Conservation (phyloP, 2,888 invertebrate species). For the Zygothrica quintamaculata region DNA sequence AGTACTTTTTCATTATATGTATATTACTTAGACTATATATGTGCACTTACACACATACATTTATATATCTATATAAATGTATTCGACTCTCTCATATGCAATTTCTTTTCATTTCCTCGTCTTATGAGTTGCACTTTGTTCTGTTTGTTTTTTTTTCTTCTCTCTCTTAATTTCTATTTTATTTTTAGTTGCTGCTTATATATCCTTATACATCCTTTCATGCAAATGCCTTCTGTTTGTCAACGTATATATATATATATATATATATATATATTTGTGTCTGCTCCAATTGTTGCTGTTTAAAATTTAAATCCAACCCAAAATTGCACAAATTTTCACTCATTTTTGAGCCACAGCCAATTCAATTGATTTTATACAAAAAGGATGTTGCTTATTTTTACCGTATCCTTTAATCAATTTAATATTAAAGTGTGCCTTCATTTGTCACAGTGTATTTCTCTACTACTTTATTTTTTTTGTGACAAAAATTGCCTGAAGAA, state of each 20-base stretch:
- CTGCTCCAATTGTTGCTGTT: conserved; percentile 72
- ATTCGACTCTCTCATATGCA: conserved; percentile 49
- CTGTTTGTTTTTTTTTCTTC: conserved; percentile 40
- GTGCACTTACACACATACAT: conserved; percentile 17
- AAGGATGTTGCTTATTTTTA: no score
- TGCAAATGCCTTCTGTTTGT: conserved; percentile 57
- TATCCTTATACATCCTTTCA: conserved; percentile 68
- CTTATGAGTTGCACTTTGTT: conserved; percentile 72
- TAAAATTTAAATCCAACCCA: no score
- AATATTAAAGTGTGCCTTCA: no score
- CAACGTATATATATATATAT: not conserved
- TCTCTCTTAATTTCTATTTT: conserved; percentile 79
- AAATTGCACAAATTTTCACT: no score
- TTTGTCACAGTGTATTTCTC: no score
- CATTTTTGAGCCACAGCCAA: no score
- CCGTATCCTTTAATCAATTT: no score
- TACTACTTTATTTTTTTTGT: no score
- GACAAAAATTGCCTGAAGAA: no score
- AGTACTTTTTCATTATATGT: conserved; percentile 78
- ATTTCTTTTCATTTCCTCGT: conserved; percentile 79
- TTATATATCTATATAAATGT: conserved; percentile 21
- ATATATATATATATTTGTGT: conserved; percentile 44
- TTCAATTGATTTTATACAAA: no score
- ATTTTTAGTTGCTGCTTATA: conserved; percentile 55
- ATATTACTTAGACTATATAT: conserved; percentile 56